These are phyloP conservation scores for Perca schrenkii DNA, from an alignment of 2,113 vertebrate species.

Conservation along the genomic window DNA sequence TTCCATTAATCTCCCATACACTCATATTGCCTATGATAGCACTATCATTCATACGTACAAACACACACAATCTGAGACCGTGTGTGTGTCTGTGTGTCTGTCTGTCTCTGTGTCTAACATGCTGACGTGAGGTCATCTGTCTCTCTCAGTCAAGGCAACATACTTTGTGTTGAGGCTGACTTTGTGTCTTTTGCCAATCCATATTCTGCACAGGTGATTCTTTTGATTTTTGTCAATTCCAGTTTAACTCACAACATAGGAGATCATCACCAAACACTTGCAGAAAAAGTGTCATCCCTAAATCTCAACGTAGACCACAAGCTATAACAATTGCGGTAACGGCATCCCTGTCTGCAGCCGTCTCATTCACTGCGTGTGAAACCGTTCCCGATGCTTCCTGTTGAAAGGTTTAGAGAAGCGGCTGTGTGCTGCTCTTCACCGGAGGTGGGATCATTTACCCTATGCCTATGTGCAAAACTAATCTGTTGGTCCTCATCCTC, in stretches of 20 bases:
- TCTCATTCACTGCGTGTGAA: no score
- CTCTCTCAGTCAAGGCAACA: conserved; percentile 17
- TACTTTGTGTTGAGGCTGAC: conserved; percentile 4
- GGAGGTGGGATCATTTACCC: background rate
- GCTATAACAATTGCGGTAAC: background rate
- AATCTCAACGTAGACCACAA: background rate
- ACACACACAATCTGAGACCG: background rate
- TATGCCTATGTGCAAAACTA: background rate
- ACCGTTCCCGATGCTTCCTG: no score
- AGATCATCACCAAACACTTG: background rate
- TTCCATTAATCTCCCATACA: conserved; percentile 70
- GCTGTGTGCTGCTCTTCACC: background rate
- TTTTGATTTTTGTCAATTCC: background rate
- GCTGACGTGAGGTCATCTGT: conserved; percentile 33
- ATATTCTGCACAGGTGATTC: background rate
- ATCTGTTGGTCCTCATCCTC: background rate
- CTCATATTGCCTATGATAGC: conserved; percentile 62
- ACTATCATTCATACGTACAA: conserved; percentile 53
- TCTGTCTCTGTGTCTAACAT: background rate
- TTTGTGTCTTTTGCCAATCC: conserved; percentile 3
- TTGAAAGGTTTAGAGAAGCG: background rate
- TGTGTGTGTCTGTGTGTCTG: conserved; percentile 10
- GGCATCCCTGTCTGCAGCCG: background rate
- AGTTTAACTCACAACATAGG: background rate
- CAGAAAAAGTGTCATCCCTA: background rate